These are phyloP conservation scores for Mesitornis unicolor DNA, from an alignment of 2,113 vertebrate species.

Conservation along the genomic window DNA sequence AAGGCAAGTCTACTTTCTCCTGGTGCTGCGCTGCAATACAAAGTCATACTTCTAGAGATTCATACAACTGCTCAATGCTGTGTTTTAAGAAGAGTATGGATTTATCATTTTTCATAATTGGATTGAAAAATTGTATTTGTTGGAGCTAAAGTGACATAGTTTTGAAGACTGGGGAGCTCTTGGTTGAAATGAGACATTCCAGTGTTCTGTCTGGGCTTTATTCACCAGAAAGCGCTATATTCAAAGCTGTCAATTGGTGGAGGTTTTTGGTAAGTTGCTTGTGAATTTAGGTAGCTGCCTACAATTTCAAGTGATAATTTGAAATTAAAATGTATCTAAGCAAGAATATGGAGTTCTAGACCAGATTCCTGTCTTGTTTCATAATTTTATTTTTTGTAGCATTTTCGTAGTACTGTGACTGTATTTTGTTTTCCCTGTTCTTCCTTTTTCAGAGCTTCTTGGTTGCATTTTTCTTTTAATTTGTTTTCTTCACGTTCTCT, in stretches of 20 bases:
- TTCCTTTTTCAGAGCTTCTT: not conserved
- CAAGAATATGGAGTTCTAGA: not conserved
- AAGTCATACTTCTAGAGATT: not conserved
- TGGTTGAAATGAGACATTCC: not conserved
- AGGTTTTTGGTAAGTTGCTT: not conserved
- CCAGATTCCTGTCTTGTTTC: not conserved
- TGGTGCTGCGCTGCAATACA: not conserved
- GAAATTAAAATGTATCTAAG: not conserved
- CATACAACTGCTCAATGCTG: not conserved
- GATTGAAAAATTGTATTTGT: not conserved
- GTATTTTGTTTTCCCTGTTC: not conserved
- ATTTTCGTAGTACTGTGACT: not conserved
- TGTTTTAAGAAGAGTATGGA: not conserved
- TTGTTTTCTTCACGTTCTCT: not conserved
- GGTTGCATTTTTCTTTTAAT: not conserved
- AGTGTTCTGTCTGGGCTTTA: not conserved
- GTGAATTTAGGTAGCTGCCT: not conserved
- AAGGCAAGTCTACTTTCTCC: not conserved
- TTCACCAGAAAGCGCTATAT: not conserved
- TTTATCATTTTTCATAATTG: not conserved
- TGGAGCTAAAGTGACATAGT: not conserved
- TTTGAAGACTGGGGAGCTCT: not conserved
- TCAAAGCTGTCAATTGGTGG: not conserved
- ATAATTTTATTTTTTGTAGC: not conserved
- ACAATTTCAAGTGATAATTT: not conserved